A percentile compares a stretch with the other conserved stretches of the same genome.
These are phyloP conservation scores for Chloroclysta siterata DNA, from an alignment of 2,888 invertebrate species.

Conservation along the genomic window DNA sequence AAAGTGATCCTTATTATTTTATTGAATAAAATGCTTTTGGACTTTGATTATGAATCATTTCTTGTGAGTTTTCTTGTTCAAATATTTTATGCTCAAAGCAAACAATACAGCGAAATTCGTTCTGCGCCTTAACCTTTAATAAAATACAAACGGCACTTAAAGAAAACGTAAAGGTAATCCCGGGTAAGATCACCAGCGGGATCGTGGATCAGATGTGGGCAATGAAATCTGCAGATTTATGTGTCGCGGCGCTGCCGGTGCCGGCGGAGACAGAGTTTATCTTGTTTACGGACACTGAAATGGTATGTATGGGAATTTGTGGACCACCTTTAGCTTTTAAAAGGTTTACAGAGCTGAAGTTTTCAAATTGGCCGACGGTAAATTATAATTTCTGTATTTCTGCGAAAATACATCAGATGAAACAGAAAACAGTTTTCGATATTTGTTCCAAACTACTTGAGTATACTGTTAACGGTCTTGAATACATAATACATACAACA, in stretches of 20 bases:
- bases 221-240: conserved; percentile 72
- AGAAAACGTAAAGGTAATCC: conserved; percentile 49
- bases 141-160: conserved; percentile 39
- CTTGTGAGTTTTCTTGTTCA: background rate
- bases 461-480: background rate
- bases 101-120: background rate
- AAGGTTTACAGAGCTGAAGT: conserved; percentile 14
- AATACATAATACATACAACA: too few species aligned
- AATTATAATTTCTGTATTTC: background rate
- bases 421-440: background rate
- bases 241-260: conserved; percentile 54
- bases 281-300: conserved; percentile 68
- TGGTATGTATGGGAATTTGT: conserved; percentile 39
- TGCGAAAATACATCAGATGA: background rate
- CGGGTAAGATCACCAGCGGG: conserved; percentile 54
- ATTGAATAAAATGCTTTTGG: too few species aligned
- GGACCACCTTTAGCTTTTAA: conserved; percentile 28
- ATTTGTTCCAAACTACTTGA: background rate
- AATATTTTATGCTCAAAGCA: background rate
- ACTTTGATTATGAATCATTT: too few species aligned
- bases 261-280: conserved; percentile 57
- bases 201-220: conserved; percentile 56
- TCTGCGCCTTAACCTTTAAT: conserved; percentile 18
- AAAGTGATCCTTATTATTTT: too few species aligned
- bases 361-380: conserved; percentile 11